Evolutionary conservation across 2,113 vertebrate genomes (phyloP).

Genomic region (Arizona elegans): DNA sequence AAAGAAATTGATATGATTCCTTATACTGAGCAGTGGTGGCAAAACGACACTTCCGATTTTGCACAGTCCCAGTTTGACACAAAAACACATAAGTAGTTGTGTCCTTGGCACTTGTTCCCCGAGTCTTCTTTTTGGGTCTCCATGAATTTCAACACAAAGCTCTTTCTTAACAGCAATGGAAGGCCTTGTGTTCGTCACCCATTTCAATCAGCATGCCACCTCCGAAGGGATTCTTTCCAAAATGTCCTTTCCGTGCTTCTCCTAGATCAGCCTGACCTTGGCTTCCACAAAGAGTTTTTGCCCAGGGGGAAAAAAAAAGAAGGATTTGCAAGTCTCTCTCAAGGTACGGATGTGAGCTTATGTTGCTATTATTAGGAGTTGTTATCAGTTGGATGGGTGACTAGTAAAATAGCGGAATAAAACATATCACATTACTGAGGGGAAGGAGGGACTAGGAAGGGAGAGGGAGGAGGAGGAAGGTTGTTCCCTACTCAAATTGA

Average conservation of each 20-base stretch:
- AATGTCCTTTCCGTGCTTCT: conserved; percentile 27
- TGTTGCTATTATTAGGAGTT: conserved; percentile 38
- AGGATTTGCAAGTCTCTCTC: conserved; percentile 52
- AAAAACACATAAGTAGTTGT: not conserved
- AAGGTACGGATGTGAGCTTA: conserved; percentile 27
- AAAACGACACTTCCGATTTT: not conserved
- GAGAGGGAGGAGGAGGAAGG: too few relatives aligned
- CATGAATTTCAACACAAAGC: not conserved
- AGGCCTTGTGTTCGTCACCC: conserved; percentile 28
- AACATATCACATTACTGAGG: conserved; percentile 31
- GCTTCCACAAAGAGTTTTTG: conserved; percentile 48
- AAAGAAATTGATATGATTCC: not conserved
- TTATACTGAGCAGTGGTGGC: not conserved
- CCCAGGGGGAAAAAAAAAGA: not conserved
- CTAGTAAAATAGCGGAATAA: conserved; percentile 49
- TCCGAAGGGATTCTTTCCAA: conserved; percentile 9
- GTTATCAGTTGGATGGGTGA: conserved; percentile 44
- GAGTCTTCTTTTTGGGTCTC: not conserved
- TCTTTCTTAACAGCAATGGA: not conserved
- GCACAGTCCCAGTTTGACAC: not conserved
- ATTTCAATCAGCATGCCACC: not conserved
- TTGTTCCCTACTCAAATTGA: too few relatives aligned
- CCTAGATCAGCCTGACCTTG: conserved; percentile 56
- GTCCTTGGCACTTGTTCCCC: not conserved
- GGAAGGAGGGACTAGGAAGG: not conserved